Evolutionary conservation across 1,140 invertebrate species (phyloP), one percentile per base, ranked within the genome.

Genomic region (Mycetomoellerius zeteki): DNA sequence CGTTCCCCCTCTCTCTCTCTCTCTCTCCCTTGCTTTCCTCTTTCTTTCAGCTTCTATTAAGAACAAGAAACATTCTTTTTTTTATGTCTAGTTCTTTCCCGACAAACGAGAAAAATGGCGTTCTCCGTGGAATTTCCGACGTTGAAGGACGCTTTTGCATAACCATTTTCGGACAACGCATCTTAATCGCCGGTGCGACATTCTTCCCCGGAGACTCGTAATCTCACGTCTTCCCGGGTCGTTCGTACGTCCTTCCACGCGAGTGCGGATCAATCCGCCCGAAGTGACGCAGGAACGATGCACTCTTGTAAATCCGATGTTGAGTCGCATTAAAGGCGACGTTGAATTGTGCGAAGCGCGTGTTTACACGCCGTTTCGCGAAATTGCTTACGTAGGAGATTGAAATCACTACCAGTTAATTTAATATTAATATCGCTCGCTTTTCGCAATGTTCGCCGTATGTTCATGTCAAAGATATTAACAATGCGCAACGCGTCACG

Each of bases 81-180:
- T 60, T 58, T 73, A 65, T 3, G 1, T 33, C 80, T 82, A 37
- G 14, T 56, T 33, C 7, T 78, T 80, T 72, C 64, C 30, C 33
- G 78, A 19, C 78, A 58, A 81, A 56, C 27, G 81, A 60, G 81
- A 73, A 82, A 58, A 43, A 76, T 43, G 16, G 8, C 73, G 27
- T 56, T 54, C 62, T 56, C 52, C 52, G 33, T 27, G 73, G 37
- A 52, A 85, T 27, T 78, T 47, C 12, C 21, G 16, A 21, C 33
- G 21, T 72, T 12, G 21, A 56, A 47, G 33, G 43, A 82, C 30
- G 50, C 78, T 47, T 30, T 43, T 37, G 33, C 65, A 16, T 33
- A 60, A 58, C 50, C 47, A 47, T 27, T 16, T 33, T 30, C 24
- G 8, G 30, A 81, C 47, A 16, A 69, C n/a, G 21, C n/a, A 19